Conservation (phyloP, 1,140 invertebrate species). For the Heliconius eleuchia region DNA sequence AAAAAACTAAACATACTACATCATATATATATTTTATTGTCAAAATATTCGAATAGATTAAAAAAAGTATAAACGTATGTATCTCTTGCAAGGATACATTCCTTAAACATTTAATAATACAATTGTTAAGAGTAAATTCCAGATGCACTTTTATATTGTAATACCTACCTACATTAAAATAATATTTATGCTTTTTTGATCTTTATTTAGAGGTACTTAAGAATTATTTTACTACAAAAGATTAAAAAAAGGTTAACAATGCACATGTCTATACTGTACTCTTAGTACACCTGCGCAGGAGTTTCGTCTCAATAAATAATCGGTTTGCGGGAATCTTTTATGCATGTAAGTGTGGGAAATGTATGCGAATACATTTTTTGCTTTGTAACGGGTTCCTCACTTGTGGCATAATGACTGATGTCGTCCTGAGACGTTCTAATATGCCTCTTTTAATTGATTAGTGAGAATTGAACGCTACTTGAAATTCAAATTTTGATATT, state of each 20-base stretch:
- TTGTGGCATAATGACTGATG: conserved; percentile 38
- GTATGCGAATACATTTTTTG: conserved; percentile 45
- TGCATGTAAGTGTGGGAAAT: conserved; percentile 53
- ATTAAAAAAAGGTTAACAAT: not conserved
- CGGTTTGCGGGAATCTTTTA: conserved; percentile 51
- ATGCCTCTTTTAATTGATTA: not conserved
- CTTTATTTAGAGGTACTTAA: not conserved
- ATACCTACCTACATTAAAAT: conserved; percentile 1
- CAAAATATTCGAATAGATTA: no score
- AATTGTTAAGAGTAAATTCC: conserved; percentile 29
- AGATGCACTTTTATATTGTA: conserved; percentile 26
- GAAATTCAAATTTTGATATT: not conserved
- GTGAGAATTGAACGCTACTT: not conserved
- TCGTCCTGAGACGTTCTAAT: not conserved
- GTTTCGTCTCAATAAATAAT: conserved; percentile 36
- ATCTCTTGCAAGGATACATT: conserved; percentile 16
- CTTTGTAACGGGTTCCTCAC: conserved; percentile 42
- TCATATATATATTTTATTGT: no score
- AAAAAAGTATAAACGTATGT: conserved; percentile 12
- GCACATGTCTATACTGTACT: not conserved
- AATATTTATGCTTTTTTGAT: not conserved
- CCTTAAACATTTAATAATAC: conserved; percentile 29
- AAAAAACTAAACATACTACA: no score
- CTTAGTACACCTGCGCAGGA: conserved; percentile 51
- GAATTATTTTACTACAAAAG: not conserved